Base-by-base conservation (phyloP, 2,797 vertebrate genomes). In the Chelon labrosus region DNA sequence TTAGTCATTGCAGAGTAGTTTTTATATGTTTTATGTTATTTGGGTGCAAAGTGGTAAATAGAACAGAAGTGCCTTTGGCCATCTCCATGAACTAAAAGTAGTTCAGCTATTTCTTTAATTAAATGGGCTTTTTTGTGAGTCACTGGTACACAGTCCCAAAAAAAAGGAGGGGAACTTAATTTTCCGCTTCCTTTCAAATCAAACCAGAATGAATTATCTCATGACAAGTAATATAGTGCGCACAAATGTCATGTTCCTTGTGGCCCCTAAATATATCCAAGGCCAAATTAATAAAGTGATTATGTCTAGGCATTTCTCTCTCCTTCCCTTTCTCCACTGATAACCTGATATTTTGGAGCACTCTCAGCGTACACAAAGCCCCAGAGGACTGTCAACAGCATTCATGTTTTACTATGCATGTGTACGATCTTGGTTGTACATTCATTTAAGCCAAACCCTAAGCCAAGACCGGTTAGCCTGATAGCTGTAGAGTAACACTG, bases 231-330 rank as follows among this genome's bases (percentile, higher is more conserved):
- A 65, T 62, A 31, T 2, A 35, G 22, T 37, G 50, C 39, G 60
- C 44, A 70, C 14, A 72, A 71, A 78, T 71, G 47, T 37, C 73
- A 85, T 42, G n/a, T 67, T 72, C 46, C 69, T 70, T 70, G 37
- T 44, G 54, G 61, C 14, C 42, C 10, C 17, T 62, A 52, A 47
- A 27, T 19, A n/a, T 3, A 20, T 57, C 16, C 13, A n/a, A 42
- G 31, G 37, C 27, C 59, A 65, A 51, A 54, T 56, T 12, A 54
- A 42, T 56, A 10, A 35, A 58, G 16, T 49, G 10, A 14, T 31
- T 31, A 7, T 7, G 7, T 31, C 31, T 22, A 16, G 44, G 19
- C 17, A 27, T 2, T 13, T 55, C 22, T 20, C 5, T n/a, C 13
- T 20, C 7, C 25, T 25, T 46, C 38, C 1, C 3, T 42, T 51